These are phyloP conservation scores for Blera fallax DNA, from an alignment of 2,888 invertebrate genomes.

Conservation along the genomic window DNA sequence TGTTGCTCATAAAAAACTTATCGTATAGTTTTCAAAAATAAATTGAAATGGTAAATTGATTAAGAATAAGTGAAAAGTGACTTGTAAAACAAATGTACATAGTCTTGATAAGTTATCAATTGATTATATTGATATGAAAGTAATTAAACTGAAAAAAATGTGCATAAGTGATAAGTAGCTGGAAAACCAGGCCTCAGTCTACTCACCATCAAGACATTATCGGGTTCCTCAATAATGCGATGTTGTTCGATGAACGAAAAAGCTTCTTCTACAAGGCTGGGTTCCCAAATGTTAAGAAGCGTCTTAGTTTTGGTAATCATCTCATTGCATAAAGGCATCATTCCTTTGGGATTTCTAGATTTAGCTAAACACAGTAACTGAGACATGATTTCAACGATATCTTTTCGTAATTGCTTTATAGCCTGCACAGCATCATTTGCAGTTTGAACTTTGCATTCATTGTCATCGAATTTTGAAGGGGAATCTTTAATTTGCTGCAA, in stretches of 20 bases:
- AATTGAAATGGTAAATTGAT: too few relatives aligned
- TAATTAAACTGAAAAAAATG: too few relatives aligned
- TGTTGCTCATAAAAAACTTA: too few relatives aligned
- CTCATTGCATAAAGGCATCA: conserved; percentile 89
- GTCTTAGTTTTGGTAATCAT: conserved; percentile 91
- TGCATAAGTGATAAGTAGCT: too few relatives aligned
- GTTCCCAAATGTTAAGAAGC: conserved; percentile 92
- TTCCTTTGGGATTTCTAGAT: conserved; percentile 88
- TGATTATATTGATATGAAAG: too few relatives aligned
- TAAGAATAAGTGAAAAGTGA: too few relatives aligned
- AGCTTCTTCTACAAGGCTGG: conserved; percentile 92
- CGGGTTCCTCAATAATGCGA: conserved; percentile 82
- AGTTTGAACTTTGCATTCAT: conserved; percentile 89
- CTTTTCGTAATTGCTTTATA: conserved; percentile 88
- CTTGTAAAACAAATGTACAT: too few relatives aligned
- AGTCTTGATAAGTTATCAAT: too few relatives aligned
- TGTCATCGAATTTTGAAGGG: conserved; percentile 85
- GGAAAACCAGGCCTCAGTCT: not conserved
- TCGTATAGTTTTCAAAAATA: too few relatives aligned
- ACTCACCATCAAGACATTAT: conserved; percentile 80
- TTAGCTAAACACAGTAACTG: conserved; percentile 88
- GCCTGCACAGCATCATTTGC: conserved; percentile 92
- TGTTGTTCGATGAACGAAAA: conserved; percentile 91
- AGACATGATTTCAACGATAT: conserved; percentile 90
- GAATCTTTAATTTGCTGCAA: conserved; percentile 92